Conservation (phyloP, 2,888 invertebrate genomes). For the Galeruca laticollis region DNA sequence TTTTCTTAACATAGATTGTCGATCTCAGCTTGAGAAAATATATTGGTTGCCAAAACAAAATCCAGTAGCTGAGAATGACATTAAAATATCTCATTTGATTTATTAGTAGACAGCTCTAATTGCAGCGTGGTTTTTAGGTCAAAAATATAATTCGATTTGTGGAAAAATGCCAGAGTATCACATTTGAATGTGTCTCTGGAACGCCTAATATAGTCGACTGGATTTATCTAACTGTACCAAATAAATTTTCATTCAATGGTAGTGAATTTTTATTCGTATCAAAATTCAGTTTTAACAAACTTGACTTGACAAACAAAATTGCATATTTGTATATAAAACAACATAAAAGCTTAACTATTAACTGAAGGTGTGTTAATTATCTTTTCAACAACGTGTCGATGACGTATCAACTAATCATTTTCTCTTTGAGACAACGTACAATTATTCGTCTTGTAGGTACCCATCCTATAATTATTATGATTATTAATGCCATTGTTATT, state of each 20-base stretch:
- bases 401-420: not conserved
- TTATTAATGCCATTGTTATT: constrained; percentile 13
- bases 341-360: not conserved
- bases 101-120: constrained; percentile 27
- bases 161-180: constrained; percentile 39
- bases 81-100: constrained; percentile 20
- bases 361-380: not conserved
- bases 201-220: constrained; percentile 4
- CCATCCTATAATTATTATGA: constrained; percentile 9
- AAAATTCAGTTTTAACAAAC: not conserved
- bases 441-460: not conserved
- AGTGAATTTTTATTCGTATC: not conserved
- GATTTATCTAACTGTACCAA: constrained; percentile 16
- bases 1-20: too few relatives aligned
- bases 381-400: not conserved
- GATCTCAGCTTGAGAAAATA: too few relatives aligned
- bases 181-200: constrained; percentile 29
- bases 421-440: not conserved
- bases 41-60: constrained; percentile 2
- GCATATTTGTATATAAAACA: not conserved
- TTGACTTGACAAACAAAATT: too few relatives aligned
- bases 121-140: constrained; percentile 39
- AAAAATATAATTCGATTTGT: constrained; percentile 34
- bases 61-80: constrained; percentile 13
- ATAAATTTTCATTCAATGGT: not conserved